Percentiles rank a stretch among this genome's conserved stretches.
Evolutionary conservation across 2,888 invertebrate species (phyloP).

Genomic region (Ichneumoninae sp.): DNA sequence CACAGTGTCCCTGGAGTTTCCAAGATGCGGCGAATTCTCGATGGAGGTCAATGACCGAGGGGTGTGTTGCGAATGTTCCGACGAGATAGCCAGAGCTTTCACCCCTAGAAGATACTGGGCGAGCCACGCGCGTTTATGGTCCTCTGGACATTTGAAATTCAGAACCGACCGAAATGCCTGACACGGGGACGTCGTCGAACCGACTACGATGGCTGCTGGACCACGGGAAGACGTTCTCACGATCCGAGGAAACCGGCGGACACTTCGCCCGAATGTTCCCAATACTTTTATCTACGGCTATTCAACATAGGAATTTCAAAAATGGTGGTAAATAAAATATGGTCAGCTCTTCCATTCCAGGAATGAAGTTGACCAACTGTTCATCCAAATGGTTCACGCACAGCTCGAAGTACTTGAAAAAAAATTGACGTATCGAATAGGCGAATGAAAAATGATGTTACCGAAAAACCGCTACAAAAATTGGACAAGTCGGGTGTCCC

Average conservation of each 20-base stretch:
- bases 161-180: conserved; percentile 22
- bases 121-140: conserved; percentile 27
- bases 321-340: too few species aligned
- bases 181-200: neutral
- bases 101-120: conserved; percentile 41
- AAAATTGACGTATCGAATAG: too few species aligned
- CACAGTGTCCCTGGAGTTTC: conserved; percentile 21
- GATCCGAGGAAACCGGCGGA: neutral
- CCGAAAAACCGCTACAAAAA: too few species aligned
- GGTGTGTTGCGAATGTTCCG: conserved; percentile 48
- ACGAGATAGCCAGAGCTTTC: conserved; percentile 49
- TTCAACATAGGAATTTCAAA: too few species aligned
- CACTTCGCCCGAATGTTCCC: too few species aligned
- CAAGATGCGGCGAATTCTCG: conserved; percentile 45
- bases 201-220: neutral
- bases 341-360: too few species aligned
- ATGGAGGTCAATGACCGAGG: conserved; percentile 37
- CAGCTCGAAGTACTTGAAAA: too few species aligned
- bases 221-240: conserved; percentile 3
- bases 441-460: too few species aligned
- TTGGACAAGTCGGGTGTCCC: too few species aligned
- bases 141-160: conserved; percentile 52
- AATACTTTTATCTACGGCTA: too few species aligned
- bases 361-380: too few species aligned
- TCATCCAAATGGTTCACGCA: too few species aligned